A percentile compares a stretch with the other conserved stretches of the same genome.
These are phyloP conservation scores for Leptinotarsa texana DNA, from an alignment of 1,140 invertebrate species.

Conservation along the genomic window DNA sequence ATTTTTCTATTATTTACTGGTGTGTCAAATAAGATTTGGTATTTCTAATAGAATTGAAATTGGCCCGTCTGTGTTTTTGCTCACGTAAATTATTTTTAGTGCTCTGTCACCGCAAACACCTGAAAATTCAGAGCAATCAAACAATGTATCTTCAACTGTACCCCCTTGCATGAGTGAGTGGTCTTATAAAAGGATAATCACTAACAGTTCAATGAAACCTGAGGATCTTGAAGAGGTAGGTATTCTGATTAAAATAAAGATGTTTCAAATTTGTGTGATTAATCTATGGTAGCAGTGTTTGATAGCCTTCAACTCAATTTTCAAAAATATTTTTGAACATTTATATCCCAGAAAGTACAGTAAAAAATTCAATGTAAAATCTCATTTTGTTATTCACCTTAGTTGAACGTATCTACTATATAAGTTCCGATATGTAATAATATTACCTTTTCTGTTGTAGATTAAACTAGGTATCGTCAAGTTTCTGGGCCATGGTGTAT, in stretches of 20 bases:
- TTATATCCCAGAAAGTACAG: too few species aligned
- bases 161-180: constrained; percentile 81
- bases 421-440: neutral
- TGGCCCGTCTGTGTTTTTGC: neutral
- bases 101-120: constrained; percentile 40
- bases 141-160: constrained; percentile 61
- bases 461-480: constrained; percentile 81
- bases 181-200: constrained; percentile 78
- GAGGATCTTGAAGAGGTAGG: constrained; percentile 79
- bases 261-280: neutral
- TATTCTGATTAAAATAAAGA: neutral
- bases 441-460: constrained; percentile 50
- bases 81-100: constrained; percentile 34
- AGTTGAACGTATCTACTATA: too few species aligned
- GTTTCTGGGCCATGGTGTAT: constrained; percentile 77
- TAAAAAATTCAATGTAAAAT: too few species aligned
- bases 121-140: constrained; percentile 34
- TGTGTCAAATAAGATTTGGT: constrained; percentile 11
- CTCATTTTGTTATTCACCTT: too few species aligned
- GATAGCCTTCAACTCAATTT: neutral
- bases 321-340: neutral
- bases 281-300: neutral
- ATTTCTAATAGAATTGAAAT: neutral
- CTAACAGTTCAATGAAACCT: constrained; percentile 74
- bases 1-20: constrained; percentile 17